A percentile compares a stretch with the other conserved stretches of the same genome.
Conservation (phyloP, 2,888 invertebrate species). For the Mythimna pallens region DNA sequence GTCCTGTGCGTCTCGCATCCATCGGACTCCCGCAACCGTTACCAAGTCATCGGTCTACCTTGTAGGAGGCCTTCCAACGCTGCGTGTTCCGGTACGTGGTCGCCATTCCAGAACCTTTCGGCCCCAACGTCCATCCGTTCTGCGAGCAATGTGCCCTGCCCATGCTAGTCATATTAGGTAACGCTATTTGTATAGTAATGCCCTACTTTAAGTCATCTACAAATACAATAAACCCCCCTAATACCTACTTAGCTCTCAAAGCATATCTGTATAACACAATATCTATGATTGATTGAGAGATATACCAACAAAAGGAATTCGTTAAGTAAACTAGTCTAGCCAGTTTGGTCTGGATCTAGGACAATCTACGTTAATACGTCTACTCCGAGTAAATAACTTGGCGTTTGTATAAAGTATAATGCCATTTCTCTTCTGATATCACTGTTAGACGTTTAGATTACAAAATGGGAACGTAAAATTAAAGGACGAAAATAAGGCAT, state of each 20-base stretch:
- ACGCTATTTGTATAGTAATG: too few species aligned
- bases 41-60: too few species aligned
- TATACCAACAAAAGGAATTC: constrained; percentile 21
- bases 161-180: background rate
- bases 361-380: constrained; percentile 16
- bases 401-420: background rate
- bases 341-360: constrained; percentile 8
- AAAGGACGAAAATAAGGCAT: too few species aligned
- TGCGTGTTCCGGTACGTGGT: too few species aligned
- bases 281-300: constrained; percentile 10
- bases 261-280: background rate
- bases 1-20: too few species aligned
- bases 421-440: background rate
- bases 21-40: too few species aligned
- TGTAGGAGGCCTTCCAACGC: too few species aligned
- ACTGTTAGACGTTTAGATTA: background rate
- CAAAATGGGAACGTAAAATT: too few species aligned
- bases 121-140: too few species aligned
- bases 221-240: background rate
- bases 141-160: too few species aligned
- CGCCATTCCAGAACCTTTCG: too few species aligned
- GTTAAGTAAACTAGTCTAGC: constrained; percentile 1
- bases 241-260: constrained; percentile 3
- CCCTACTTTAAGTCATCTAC: background rate
- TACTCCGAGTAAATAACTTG: constrained; percentile 7